Base-by-base conservation (phyloP, 2,888 invertebrate species). In the Hemaris fuciformis region DNA sequence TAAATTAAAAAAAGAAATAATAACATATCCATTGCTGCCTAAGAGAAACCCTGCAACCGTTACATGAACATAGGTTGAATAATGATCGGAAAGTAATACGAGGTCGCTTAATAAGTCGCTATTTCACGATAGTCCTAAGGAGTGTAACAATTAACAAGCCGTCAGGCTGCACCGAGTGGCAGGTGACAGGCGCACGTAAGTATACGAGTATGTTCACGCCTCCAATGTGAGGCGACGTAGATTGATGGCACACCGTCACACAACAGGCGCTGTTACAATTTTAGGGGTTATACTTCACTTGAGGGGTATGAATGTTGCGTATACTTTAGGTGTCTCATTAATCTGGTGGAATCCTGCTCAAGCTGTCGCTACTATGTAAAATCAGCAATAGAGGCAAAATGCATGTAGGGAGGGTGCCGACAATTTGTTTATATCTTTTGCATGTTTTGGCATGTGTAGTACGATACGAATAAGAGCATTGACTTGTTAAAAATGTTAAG, bases 221-320 rank as follows among this genome's bases (percentile, higher is more conserved):
- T 65, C 68, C 66, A 62, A 66, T 69, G 64, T 62, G 59, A 62
- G 45, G 53, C 48, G 63, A 72, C 72, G 66, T 67, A 46, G 71
- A 74, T 72, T 72, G 70, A 74, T 74, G 70, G 59, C 63, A 68
- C 34, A 31, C 45, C 45, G 20, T 41, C 15, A 31, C 42, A 43
- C 25, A 59, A 59, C 59, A 59, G 59, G 61, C 45, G 43, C 18
- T 58, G 38, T 57, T 43, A 58, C 27, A 58, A 18, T 58, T 43
- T 23, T 13, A n/a, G 8, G n/a, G n/a, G 27, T 8, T 20, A 53
- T 18, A 10, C 27, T 31, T 45, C 45, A 23, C 22, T 43, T 18
- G 20, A 3, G 42, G 6, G 25, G 25, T 27, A 34, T 34, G 13
- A 34, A 34, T 34, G 10, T 22, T 31, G 6, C 10, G 31, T 31